A percentile compares a stretch with the other conserved stretches of the same genome.
These are phyloP conservation scores for Corythoichthys intestinalis DNA, from an alignment of 2,113 vertebrate genomes.

Conservation along the genomic window DNA sequence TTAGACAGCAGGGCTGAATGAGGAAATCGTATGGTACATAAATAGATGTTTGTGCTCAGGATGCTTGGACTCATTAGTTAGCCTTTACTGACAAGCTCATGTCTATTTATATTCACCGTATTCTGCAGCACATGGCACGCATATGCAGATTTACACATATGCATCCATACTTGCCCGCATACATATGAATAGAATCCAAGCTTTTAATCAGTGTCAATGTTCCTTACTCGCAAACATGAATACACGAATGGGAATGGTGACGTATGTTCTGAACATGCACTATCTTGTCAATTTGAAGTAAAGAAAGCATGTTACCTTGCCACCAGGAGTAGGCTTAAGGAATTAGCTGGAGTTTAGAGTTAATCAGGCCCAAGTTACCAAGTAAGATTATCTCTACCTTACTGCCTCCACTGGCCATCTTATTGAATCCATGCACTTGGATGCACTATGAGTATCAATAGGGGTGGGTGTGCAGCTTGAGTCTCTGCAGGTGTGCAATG, in stretches of 20 bases:
- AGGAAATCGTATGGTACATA: conserved; percentile 39
- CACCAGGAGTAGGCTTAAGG: conserved; percentile 63
- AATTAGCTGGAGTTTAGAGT: conserved; percentile 72
- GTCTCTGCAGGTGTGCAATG: conserved; percentile 6
- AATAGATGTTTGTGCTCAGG: conserved; percentile 57
- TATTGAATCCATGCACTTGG: conserved; percentile 26
- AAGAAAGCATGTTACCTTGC: conserved; percentile 61
- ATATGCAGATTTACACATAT: conserved; percentile 46
- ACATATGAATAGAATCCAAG: background rate
- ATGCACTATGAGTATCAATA: conserved; percentile 2
- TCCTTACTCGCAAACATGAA: background rate
- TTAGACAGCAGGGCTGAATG: conserved; percentile 28
- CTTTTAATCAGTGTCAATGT: background rate
- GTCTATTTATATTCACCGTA: conserved; percentile 49
- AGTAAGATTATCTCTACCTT: conserved; percentile 66
- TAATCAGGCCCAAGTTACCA: conserved; percentile 67
- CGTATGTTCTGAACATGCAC: background rate
- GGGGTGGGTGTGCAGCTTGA: background rate
- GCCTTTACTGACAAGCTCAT: conserved; percentile 49
- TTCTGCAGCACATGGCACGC: conserved; percentile 20
- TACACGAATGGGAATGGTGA: conserved; percentile 2
- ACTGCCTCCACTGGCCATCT: conserved; percentile 47
- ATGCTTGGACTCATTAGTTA: conserved; percentile 59
- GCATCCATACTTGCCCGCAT: conserved; percentile 21
- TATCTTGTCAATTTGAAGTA: conserved; percentile 23